phyloP scores from a whole-genome alignment of 2,888 invertebrate genomes.

The Arctia plantaginis region DNA sequence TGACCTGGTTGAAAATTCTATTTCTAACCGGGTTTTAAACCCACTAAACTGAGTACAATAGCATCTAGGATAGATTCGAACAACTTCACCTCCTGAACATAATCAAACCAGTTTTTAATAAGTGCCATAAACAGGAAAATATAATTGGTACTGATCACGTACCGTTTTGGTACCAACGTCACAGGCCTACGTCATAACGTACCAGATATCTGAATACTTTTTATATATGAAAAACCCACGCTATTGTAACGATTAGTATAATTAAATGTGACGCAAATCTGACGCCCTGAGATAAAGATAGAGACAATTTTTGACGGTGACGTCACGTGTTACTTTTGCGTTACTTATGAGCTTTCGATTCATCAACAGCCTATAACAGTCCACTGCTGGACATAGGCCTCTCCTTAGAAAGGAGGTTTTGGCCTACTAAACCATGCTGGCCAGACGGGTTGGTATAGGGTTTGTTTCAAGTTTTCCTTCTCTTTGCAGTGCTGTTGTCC shows the following conservation, averaged over 20 bases:
- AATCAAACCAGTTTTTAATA: not conserved
- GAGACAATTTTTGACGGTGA: not conserved
- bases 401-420: no score
- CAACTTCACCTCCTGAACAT: not conserved
- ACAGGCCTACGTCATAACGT: not conserved
- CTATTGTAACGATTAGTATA: not conserved
- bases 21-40: not conserved
- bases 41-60: not conserved
- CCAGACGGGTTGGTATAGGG: no score
- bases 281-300: not conserved
- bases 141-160: conserved; percentile 43
- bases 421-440: no score
- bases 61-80: not conserved
- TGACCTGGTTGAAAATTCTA: not conserved
- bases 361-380: no score
- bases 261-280: not conserved
- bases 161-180: conserved; percentile 15
- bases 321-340: not conserved
- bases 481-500: no score
- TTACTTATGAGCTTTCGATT: not conserved
- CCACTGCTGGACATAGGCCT: no score
- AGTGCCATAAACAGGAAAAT: conserved; percentile 37
- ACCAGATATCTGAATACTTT: not conserved
- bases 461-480: no score
- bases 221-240: not conserved